Evolutionary conservation across 2,113 vertebrate genomes (phyloP), one percentile per base, ranked within the genome.

Genomic region (Perognathus longimembris): DNA sequence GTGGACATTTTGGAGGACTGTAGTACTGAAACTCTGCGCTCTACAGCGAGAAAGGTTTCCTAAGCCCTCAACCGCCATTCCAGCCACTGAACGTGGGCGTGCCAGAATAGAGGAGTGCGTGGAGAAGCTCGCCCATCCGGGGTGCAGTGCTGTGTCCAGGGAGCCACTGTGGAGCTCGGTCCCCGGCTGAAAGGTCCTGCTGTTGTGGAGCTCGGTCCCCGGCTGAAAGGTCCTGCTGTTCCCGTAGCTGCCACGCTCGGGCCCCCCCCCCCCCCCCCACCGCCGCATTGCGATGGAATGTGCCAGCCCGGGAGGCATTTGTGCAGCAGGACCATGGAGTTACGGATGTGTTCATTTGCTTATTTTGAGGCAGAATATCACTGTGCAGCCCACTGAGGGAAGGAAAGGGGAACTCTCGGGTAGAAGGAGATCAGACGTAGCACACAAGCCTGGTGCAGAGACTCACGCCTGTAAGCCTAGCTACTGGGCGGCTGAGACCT

Each of bases 131-230:
- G 3, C 10, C 6, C 1, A 6, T 28, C 64, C 40, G 4, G 32
- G 26, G 17, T 0, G 15, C 7, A 7, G 14, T 34, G n/a, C 57
- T 6, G 21, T 6, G 21, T 20, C 57, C 0, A 0, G 28, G 14
- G 8, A 15, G 57, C 38, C 69, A 36, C 4, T 10, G 61, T 18
- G 32, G n/a, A 15, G 18, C 7, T 3, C 57, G 22, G 11, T 17
- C 34, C 57, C 24, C 12, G 26, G n/a, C 57, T 21, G 10, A 6
- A 17, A 3, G 67, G n/a, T 57, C 54, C 38, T 42, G 64, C 59
- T n/a, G 21, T n/a, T 10, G n/a, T n/a, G n/a, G 18, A 15, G 18
- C 7, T 3, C 57, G 22, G 11, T 17, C 34, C 57, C 24, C 12
- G 26, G n/a, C 57, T 21, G 10, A 6, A 17, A 3, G 67, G n/a